Evolutionary conservation across 1,140 invertebrate species (phyloP), one percentile per base, ranked within the genome.

Genomic region (Trissolcus basalis): DNA sequence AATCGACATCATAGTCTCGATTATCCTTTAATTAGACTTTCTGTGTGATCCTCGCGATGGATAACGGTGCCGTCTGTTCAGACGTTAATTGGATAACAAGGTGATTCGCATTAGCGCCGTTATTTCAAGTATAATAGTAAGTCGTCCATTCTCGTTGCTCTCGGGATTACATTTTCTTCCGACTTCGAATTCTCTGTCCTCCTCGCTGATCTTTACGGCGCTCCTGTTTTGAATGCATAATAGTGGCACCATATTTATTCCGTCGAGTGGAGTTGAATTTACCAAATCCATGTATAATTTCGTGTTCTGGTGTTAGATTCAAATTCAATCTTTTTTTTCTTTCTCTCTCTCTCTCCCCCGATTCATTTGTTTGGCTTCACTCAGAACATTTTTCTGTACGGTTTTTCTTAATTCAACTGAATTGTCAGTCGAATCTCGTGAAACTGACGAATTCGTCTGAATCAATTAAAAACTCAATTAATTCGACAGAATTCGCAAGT

Each of bases 51-150:
- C 70, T 70, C 67, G 49, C 58, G 39, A 53, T 51, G 72, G 50
- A 58, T 76, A 80, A 78, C 72, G 19, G 19, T 67, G 60, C 70
- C 64, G 49, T 69, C 79, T 78, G 73, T 58, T 47, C 56, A 68
- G 58, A 79, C 76, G 72, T 81, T 80, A 82, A 82, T 82, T 82
- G 79, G 77, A 80, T 82, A 82, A 82, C 77, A 80, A 79, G 76
- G 58, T 75, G 70, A 76, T 80, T 81, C 64, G 63, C 69, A 73
- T 67, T 79, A 73, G 39, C 72, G 58, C 60, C 53, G 59, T 76
- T 76, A 69, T 76, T 76, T 70, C 59, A 76, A 76, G 73, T 73
- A 59, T 78, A 78, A 78, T 78, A 50, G 69, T 65, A 72, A 78
- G 69, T 78, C 75, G 50, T 78, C 60, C 47, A 45, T 69, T 70